These are phyloP conservation scores for Vulpes ferrilata DNA, from an alignment of 2,113 vertebrate genomes.

Conservation along the genomic window DNA sequence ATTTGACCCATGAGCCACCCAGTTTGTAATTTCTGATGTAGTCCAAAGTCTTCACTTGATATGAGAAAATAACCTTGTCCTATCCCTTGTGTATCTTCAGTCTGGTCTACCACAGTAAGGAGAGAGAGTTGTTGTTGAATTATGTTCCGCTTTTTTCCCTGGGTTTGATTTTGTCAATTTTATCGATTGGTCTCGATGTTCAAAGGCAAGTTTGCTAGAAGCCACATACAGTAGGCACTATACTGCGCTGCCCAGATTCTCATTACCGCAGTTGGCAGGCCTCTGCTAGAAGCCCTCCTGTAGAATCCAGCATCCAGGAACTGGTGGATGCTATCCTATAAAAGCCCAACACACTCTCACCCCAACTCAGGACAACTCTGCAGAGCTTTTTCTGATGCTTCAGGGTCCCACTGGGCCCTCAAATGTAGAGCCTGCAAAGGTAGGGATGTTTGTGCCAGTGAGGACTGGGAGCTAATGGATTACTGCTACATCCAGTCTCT, in stretches of 20 bases:
- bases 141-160: background rate
- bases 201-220: background rate
- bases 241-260: background rate
- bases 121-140: background rate
- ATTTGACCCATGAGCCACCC: background rate
- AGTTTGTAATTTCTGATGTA: background rate
- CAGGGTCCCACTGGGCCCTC: background rate
- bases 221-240: no score
- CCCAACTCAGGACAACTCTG: background rate
- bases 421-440: background rate
- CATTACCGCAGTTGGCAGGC: background rate
- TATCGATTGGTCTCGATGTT: background rate
- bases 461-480: background rate
- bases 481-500: background rate
- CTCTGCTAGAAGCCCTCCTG: background rate
- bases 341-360: background rate
- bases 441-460: background rate
- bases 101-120: background rate
- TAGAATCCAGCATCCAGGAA: background rate
- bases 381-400: background rate
- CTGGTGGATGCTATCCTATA: background rate
- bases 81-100: background rate
- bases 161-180: constrained; percentile 1
- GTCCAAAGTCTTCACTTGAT: background rate
- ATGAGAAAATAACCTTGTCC: background rate